Evolutionary conservation across 37 sponge, comb jelly and placozoan species (phyloP), one percentile per base, ranked within the genome.

Genomic region (Aplysina aerophoba): DNA sequence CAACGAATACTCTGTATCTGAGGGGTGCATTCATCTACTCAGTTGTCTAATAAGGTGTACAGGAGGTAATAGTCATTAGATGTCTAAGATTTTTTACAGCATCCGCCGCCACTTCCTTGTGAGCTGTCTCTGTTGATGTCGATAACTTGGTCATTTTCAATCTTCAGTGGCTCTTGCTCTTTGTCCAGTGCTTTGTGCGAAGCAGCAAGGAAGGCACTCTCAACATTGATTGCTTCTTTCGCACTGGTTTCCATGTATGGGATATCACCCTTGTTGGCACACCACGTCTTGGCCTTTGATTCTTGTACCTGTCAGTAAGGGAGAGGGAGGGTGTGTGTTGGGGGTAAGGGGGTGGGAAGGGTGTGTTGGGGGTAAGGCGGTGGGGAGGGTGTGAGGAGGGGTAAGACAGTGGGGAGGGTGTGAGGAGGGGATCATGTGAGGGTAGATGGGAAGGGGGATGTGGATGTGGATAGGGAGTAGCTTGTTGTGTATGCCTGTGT

Each of bases 211-310:
- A 99, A 99, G 16, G 99, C 99, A 27, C 92, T 95, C 83, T 99
- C 99, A 22, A 99, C 99, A 84, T 99, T 99, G 84, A 95, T 91
- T 16, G 97, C 97, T 66, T 99, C 99, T 65, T 99, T 99, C 20
- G 99, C 99, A 68, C 97, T 97, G 44, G 99, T 97, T 67, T 99
- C 99, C 83, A 97, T 95, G 84, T 97, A 99, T 19, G 99, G 99
- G 77, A 99, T 97, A 91, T 99, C 94, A 86, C 97, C 97, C 84
- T 97, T 99, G 15, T 88, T 87, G 24, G 93, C 90, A 85, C 99
- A 99, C 99, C 99, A 99, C 41, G 89, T 90, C 82, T 96, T 91
- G 4, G 99, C 99, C 59, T 97, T 82, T 50, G 93, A 71, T n/a
- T 79, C 77, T 5, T 95, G 96, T 5, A 99, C 97, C 96, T 97